phyloP scores from a whole-genome alignment of 1,140 invertebrate genomes.

The Melanaphis sacchari region DNA sequence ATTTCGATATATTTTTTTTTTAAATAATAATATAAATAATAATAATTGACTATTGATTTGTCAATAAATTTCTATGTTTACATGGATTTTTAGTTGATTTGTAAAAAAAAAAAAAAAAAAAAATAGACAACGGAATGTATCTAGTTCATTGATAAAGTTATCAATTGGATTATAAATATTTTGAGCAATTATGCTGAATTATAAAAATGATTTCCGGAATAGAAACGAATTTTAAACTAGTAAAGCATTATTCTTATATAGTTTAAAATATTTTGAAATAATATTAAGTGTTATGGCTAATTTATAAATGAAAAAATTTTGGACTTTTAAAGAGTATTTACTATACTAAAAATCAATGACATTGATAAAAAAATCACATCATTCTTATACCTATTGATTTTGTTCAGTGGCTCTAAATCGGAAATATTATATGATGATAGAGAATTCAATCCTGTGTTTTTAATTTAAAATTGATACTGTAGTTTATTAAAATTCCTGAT shows the following conservation, averaged over 20 bases:
- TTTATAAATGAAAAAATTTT: not conserved
- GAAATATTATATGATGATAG: not conserved
- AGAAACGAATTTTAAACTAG: not conserved
- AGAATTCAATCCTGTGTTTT: not conserved
- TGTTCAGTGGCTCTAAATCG: not conserved
- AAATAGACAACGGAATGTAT: not conserved
- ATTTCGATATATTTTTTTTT: not conserved
- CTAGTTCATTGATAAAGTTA: not conserved
- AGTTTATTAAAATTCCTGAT: no score
- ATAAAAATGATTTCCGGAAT: not conserved
- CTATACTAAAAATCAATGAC: not conserved
- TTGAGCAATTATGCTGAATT: constrained; percentile 7
- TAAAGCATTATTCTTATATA: not conserved
- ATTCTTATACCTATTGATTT: not conserved
- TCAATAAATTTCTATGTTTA: not conserved
- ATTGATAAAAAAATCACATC: not conserved
- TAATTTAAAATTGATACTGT: not conserved
- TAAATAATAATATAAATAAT: constrained; percentile 24
- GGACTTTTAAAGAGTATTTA: not conserved
- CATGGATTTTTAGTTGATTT: not conserved
- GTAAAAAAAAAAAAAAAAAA: not conserved
- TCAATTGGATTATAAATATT: not conserved
- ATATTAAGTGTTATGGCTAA: not conserved
- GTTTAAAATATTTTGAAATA: not conserved
- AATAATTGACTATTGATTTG: not conserved